Evolutionary conservation across 2,797 vertebrate genomes (phyloP), one percentile per base, ranked within the genome.

Genomic region (Coregonus suidteri): DNA sequence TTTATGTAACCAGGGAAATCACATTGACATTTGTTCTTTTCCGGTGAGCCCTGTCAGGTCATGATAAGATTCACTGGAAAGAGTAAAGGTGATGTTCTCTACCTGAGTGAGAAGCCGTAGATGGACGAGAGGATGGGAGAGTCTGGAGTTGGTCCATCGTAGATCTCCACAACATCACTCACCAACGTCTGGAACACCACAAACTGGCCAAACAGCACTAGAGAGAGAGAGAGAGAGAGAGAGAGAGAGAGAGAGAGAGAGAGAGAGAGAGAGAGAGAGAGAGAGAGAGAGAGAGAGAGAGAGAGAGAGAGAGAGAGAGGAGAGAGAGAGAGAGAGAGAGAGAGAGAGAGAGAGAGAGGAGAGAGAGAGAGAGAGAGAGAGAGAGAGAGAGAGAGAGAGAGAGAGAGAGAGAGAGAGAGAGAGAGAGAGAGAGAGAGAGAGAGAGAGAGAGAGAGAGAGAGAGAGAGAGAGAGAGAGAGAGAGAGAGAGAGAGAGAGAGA

Each of bases 121-220:
- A 98, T 95, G 81, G 97, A 98, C 52, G 97, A 96, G 85, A 99
- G 96, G 86, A 98, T 95, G 73, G 96, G 83, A 75, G 97, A 95
- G 74, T 97, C 96, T 65, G 94, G 90, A 78, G 95, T 94, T 80
- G 97, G 94, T 47, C 97, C 97, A 74, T 99, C 97, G 62, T 95
- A 97, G 80, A 99, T 97, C 90, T 99, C 97, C 56, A 98, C 96
- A 84, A 98, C 95, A 77, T 99, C 98, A 85, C 92, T 95, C 77
- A 93, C 90, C 82, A 96, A 94, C 77, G 97, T 98, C 93, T 99
- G 97, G 92, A 99, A 99, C 88, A 98, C 96, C 85, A 99, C 96
- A 93, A 99, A 99, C 95, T 99, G 98, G 74, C 98, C 98, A 88
- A 99, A 99, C 85, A 99, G 96, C 91, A 99, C 98, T 99, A 86